A percentile compares a stretch with the other conserved stretches of the same genome.
These are phyloP conservation scores for Nomada fabriciana DNA, from an alignment of 2,888 invertebrate genomes.

Conservation along the genomic window DNA sequence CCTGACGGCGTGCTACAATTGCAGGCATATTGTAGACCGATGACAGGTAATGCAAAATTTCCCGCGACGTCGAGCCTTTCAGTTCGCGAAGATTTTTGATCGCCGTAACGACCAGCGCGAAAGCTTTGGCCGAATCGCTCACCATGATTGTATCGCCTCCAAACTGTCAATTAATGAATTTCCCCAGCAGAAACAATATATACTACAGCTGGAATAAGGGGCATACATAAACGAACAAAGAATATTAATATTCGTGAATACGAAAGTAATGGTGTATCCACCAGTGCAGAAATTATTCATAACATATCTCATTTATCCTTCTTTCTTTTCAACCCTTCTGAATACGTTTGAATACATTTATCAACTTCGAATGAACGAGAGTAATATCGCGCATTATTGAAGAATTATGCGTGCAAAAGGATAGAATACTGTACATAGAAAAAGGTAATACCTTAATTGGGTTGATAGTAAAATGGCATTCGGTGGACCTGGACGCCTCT, in stretches of 20 bases:
- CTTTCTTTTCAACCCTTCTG: no score
- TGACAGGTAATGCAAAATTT: constrained; percentile 74
- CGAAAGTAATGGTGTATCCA: no score
- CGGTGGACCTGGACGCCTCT: not conserved
- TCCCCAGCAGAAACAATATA: not conserved
- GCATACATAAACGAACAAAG: no score
- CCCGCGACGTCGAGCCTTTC: constrained; percentile 72
- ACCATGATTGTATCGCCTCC: constrained; percentile 31
- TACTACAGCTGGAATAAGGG: no score
- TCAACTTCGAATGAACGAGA: no score
- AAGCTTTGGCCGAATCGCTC: constrained; percentile 57
- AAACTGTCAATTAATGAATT: not conserved
- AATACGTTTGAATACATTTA: not conserved
- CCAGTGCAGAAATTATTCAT: no score
- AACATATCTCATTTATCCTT: no score
- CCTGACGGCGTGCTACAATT: constrained; percentile 73
- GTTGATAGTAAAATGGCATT: not conserved
- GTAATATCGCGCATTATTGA: not conserved
- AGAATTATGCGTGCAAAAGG: not conserved
- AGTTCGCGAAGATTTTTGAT: constrained; percentile 74
- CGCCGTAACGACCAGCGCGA: constrained; percentile 71
- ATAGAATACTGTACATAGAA: not conserved
- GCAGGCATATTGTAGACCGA: constrained; percentile 65
- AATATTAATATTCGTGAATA: no score
- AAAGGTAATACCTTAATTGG: constrained; percentile 2